Conservation (phyloP, 2,113 vertebrate species). For the Tricholaema leucomelas region DNA sequence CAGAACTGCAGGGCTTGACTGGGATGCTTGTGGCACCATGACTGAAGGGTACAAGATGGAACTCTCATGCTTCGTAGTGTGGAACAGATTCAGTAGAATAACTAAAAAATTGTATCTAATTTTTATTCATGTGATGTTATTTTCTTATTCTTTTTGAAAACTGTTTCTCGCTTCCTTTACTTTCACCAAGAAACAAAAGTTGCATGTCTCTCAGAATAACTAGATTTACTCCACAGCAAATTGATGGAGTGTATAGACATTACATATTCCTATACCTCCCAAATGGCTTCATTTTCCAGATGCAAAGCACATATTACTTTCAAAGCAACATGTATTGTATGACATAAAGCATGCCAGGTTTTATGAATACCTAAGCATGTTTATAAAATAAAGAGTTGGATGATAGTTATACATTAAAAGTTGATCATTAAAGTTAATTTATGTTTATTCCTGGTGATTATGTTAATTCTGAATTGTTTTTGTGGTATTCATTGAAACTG, state of each 20-base stretch:
- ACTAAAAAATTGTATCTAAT: neutral
- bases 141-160: neutral
- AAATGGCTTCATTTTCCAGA: neutral
- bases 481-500: neutral
- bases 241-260: neutral
- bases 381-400: constrained; percentile 4
- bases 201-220: neutral
- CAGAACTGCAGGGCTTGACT: neutral
- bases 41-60: neutral
- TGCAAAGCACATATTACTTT: neutral
- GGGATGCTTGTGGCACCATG: rapidly evolving
- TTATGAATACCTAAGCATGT: constrained; percentile 1
- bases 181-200: neutral
- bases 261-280: neutral
- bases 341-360: constrained; percentile 1
- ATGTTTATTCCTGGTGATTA: constrained; percentile 42
- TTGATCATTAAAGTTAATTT: constrained; percentile 1
- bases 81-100: neutral
- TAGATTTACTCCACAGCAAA: neutral
- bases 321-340: constrained; percentile 8
- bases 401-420: neutral
- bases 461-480: neutral
- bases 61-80: neutral
- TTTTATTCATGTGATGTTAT: neutral
- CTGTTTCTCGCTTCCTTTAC: neutral